Base-by-base conservation (phyloP, 1,140 invertebrate genomes). In the Dryas iulia region DNA sequence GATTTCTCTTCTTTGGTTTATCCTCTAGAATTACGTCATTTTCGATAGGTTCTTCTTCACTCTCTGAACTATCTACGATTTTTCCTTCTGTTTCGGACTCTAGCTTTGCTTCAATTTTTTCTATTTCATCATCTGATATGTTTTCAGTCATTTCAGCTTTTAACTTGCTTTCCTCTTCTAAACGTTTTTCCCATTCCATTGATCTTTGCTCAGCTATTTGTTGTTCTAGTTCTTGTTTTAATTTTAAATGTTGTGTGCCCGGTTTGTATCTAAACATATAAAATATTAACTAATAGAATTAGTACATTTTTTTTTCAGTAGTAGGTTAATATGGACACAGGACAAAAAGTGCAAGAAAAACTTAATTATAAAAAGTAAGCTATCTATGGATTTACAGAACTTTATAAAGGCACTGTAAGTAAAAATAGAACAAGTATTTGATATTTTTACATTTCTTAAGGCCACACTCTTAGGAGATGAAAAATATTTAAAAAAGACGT, bases 161-260 rank as follows among this genome's bases (percentile, higher is more conserved):
- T 57, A 91, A 84, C 65, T 90, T 80, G 59, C 92, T 91, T 66
- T 90, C 87, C 75, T 91, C 83, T 69, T 89, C 83, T 26, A 92
- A 64, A 71, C 93, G 93, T 73, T 94, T 93, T 71, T 94, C 92
- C 94, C 95, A 95, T 79, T 95, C 93, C 63, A 95, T 86, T 23
- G 92, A 92, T 56, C 95, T 88, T 72, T 94, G 93, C 39, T 92
- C 86, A 1, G 92, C 91, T 76, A 96, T 96, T 89, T 94, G 87
- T 14, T 93, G 84, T 77, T 95, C 93, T 7, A 96, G 86, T 73
- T 93, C 92, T 71, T 94, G 93, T 81, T 93, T 94, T 33, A 96
- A 84, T 71, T 93, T 93, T 33, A 92, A 77, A 58, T 95, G 87
- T 78, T 93, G 94, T 23, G 92, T 92, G 1, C 95, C 95, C 35